phyloP scores from a whole-genome alignment of 2,888 invertebrate genomes.

The Nymphalis c-album region DNA sequence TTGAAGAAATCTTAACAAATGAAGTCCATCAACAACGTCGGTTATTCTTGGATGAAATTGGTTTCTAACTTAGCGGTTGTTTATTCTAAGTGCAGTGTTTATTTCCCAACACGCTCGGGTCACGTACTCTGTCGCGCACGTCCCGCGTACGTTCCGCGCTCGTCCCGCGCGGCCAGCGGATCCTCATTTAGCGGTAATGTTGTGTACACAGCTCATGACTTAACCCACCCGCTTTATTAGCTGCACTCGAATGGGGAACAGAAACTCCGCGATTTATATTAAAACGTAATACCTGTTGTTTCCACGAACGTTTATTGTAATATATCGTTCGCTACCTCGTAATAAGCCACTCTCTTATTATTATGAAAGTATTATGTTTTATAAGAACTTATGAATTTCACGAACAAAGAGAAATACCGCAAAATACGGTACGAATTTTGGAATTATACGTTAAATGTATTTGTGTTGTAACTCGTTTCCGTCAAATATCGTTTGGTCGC shows the following conservation, averaged over 20 bases:
- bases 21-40: constrained; percentile 5
- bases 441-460: not conserved
- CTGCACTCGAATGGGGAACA: constrained; percentile 17
- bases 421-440: not conserved
- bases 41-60: constrained; percentile 1
- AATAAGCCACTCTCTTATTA: not conserved
- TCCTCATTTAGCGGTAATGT: constrained; percentile 37
- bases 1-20: not conserved
- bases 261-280: constrained; percentile 18
- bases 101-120: not conserved
- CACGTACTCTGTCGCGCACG: not conserved
- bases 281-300: constrained; percentile 24
- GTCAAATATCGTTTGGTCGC: too few species aligned
- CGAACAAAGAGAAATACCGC: not conserved
- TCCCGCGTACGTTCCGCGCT: not conserved
- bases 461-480: too few species aligned
- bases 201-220: constrained; percentile 23
- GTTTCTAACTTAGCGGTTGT: not conserved
- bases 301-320: constrained; percentile 8
- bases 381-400: not conserved
- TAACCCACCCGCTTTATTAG: constrained; percentile 13
- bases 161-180: constrained; percentile 9
- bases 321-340: constrained; percentile 1
- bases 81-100: constrained; percentile 1
- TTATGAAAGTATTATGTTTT: constrained; percentile 2